Conservation (phyloP, 1,140 invertebrate genomes). For the Babylonia areolata region DNA sequence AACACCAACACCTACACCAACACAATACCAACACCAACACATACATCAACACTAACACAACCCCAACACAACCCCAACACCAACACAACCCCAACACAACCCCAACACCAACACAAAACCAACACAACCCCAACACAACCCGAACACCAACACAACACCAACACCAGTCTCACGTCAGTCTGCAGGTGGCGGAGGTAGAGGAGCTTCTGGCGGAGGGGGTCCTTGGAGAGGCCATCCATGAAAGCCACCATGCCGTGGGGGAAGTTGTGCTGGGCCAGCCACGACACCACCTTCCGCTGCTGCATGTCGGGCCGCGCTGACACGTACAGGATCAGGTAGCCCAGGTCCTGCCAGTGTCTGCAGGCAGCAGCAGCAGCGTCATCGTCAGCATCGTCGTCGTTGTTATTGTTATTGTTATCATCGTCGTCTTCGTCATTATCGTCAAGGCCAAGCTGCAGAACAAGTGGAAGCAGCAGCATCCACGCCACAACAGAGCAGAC, state of each 20-base stretch:
- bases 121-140: too few relatives aligned
- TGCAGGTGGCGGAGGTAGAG: slow-evolving; percentile 79
- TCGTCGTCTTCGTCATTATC: background rate
- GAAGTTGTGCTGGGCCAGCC: slow-evolving; percentile 99
- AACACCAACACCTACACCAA: too few relatives aligned
- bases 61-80: too few relatives aligned
- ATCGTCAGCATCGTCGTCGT: background rate
- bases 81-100: too few relatives aligned
- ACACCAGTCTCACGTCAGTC: slow-evolving; percentile 81
- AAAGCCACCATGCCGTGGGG: slow-evolving; percentile 98
- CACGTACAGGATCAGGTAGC: slow-evolving; percentile 99
- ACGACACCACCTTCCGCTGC: slow-evolving; percentile 96
- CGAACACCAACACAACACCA: too few relatives aligned
- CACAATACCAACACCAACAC: too few relatives aligned
- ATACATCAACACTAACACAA: too few relatives aligned
- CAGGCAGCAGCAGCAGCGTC: slow-evolving; percentile 23
- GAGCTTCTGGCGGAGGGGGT: background rate
- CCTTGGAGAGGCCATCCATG: slow-evolving; percentile 87
- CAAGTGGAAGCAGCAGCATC: too few relatives aligned
- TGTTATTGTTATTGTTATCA: background rate
- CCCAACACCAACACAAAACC: too few relatives aligned
- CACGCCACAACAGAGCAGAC: too few relatives aligned
- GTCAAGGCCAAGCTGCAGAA: too few relatives aligned
- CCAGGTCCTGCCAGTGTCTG: slow-evolving; percentile 98
- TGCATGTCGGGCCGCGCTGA: slow-evolving; percentile 98